Evolutionary conservation across 2,797 vertebrate genomes (phyloP), one percentile per base, ranked within the genome.

Genomic region (Labroides dimidiatus): DNA sequence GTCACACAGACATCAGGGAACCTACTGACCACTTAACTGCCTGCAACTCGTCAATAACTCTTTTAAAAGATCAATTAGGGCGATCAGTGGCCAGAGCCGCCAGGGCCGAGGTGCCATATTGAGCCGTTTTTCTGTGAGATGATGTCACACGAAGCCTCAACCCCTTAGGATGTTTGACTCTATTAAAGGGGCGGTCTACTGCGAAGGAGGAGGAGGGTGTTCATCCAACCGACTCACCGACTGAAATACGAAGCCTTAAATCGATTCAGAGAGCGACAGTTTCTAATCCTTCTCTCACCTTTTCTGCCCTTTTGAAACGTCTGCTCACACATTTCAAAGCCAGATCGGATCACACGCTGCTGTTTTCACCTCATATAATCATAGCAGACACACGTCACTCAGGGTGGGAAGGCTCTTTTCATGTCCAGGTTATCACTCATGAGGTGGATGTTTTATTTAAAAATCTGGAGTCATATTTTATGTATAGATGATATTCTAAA

Each of bases 21-120:
- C 80, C 81, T 66, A 33, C 81, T 71, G 89, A 88, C 86, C 88
- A 84, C 84, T 88, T 88, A 80, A 82, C 85, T 57, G 86, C 69
- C 82, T 45, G 56, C 56, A 3, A 8, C 76, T 83, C 71, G 64
- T 90, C 87, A 84, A 89, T 90, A 91, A 84, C 85, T 88, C 89
- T 88, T 92, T 91, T 81, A 87, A 86, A 82, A 82, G 84, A 91
- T 90, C 89, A 86, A 87, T 91, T 89, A 76, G 74, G 54, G 69
- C 71, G 76, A 88, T 89, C 83, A 82, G 85, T 75, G 84, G 70
- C 2, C 54, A 72, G 69, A 69, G 30, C 79, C 55, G 55, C 74
- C 4, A 80, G 86, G 82, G 69, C 74, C 15, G 64, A 71, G 81
- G 68, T 53, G 80, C 66, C 75, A 58, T 75, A 86, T 90, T 58